Evolutionary conservation across 1,140 invertebrate genomes (phyloP).

Genomic region (Drosophila pectinifera): DNA sequence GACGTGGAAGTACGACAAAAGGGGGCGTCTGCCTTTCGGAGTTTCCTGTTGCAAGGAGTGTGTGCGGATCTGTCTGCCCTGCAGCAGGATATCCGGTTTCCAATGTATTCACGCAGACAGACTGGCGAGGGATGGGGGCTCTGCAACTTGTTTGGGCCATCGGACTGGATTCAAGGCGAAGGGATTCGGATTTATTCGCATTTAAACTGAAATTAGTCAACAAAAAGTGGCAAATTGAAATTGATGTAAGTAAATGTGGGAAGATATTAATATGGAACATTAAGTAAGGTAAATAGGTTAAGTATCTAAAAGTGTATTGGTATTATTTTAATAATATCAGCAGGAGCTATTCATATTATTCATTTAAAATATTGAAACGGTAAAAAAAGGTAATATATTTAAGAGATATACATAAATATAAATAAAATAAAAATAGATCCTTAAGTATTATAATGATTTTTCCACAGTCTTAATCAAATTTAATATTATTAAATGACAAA

Average conservation of each 20-base stretch:
- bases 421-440: no score
- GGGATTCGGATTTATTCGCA: neutral
- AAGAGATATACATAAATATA: neutral
- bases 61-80: constrained; percentile 54
- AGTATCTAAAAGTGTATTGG: fast-evolving
- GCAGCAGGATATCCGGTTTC: constrained; percentile 79
- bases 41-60: constrained; percentile 51
- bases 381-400: fast-evolving
- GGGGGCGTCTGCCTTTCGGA: constrained; percentile 17
- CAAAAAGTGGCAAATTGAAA: constrained; percentile 8
- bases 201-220: constrained; percentile 9
- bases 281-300: neutral
- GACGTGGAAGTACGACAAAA: constrained; percentile 9
- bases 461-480: no score
- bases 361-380: neutral
- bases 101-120: constrained; percentile 63
- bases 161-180: constrained; percentile 2
- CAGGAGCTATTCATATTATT: no score
- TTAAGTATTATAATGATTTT: no score
- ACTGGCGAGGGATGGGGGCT: constrained; percentile 24
- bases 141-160: constrained; percentile 6
- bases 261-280: neutral
- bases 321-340: neutral
- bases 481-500: no score
- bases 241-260: neutral